phyloP scores from a whole-genome alignment of 2,888 invertebrate species.

The Hyles lineata region DNA sequence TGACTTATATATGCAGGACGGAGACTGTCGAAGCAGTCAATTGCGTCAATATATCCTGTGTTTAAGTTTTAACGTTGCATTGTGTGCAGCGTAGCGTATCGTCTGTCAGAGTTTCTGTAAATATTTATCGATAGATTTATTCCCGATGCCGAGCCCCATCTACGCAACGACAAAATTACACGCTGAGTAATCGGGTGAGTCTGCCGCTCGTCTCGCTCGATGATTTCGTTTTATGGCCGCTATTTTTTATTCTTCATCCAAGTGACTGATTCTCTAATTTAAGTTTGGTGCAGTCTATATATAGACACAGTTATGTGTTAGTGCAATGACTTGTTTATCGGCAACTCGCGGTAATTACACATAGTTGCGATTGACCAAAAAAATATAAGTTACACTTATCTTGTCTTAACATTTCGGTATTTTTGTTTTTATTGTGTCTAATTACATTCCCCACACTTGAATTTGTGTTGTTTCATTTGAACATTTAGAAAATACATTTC shows the following conservation, averaged over 20 bases:
- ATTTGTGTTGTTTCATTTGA: too few species aligned
- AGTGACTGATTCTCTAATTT: constrained; percentile 60
- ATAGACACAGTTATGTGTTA: constrained; percentile 35
- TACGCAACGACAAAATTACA: constrained; percentile 72
- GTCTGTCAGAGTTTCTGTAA: constrained; percentile 72
- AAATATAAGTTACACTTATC: neutral
- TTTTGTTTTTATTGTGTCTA: neutral
- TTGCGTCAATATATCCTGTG: constrained; percentile 62
- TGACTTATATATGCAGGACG: constrained; percentile 5
- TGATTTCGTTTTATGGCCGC: constrained; percentile 69
- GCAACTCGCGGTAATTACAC: constrained; percentile 4
- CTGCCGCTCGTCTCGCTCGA: constrained; percentile 68
- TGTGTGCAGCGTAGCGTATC: constrained; percentile 73
- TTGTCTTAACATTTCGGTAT: neutral
- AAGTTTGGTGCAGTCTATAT: constrained; percentile 41
- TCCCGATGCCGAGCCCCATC: constrained; percentile 59
- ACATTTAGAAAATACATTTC: too few species aligned
- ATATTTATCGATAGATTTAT: constrained; percentile 80
- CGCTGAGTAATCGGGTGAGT: constrained; percentile 79
- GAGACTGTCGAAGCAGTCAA: constrained; percentile 28
- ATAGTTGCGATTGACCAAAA: neutral
- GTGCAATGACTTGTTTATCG: constrained; percentile 38
- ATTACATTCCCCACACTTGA: too few species aligned
- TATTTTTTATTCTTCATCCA: constrained; percentile 63
- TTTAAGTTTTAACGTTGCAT: constrained; percentile 69